Evolutionary conservation across 2,113 vertebrate species (phyloP).

Genomic region (Anoplopoma fimbria): DNA sequence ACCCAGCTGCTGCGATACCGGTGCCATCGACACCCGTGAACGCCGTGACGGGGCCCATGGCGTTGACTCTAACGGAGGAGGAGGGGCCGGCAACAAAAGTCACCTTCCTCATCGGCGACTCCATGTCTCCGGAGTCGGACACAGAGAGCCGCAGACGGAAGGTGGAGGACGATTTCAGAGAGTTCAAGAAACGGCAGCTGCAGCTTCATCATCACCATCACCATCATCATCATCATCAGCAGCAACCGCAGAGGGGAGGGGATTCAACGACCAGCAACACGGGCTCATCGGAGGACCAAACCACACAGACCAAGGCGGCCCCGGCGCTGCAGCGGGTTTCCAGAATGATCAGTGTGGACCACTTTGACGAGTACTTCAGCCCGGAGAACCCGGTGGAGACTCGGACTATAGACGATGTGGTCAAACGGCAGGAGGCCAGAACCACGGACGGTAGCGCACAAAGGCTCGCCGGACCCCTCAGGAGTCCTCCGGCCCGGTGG

Average conservation of each 20-base stretch:
- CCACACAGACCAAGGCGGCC: conserved; percentile 77
- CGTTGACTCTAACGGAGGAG: conserved; percentile 54
- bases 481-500: background rate
- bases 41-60: conserved; percentile 45
- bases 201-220: conserved; percentile 49
- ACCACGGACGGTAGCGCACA: conserved; percentile 39
- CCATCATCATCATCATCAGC: too few species aligned
- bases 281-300: conserved; percentile 89
- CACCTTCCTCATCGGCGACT: conserved; percentile 97
- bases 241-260: conserved; percentile 59
- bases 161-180: conserved; percentile 87
- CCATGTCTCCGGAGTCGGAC: conserved; percentile 98
- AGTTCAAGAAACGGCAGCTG: conserved; percentile 84
- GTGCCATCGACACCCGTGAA: conserved; percentile 45
- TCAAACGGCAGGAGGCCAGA: conserved; percentile 48
- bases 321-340: conserved; percentile 78
- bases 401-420: conserved; percentile 89
- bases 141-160: conserved; percentile 89
- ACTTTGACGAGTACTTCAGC: conserved; percentile 92
- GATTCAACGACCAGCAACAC: conserved; percentile 60
- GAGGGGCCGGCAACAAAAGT: conserved; percentile 89
- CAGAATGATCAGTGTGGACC: conserved; percentile 85
- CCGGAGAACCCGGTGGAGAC: conserved; percentile 88
- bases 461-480: conserved; percentile 53
- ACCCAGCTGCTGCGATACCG: conserved; percentile 48